These are phyloP conservation scores for Cydia fagiglandana DNA, from an alignment of 1,140 invertebrate genomes.

Conservation along the genomic window DNA sequence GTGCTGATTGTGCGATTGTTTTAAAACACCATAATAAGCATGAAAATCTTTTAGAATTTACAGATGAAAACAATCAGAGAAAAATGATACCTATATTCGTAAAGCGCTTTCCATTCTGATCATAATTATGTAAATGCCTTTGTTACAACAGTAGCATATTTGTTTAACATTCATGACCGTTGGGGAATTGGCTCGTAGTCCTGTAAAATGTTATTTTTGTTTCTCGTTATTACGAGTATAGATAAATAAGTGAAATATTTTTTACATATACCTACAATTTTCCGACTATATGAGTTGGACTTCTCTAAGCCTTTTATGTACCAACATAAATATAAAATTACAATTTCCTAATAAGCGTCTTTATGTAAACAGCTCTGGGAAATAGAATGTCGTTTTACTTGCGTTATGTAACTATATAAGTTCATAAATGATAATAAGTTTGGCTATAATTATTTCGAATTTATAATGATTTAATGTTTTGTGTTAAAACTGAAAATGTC, in stretches of 20 bases:
- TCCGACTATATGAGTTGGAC: not conserved
- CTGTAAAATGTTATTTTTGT: constrained; percentile 13
- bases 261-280: not conserved
- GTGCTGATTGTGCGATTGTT: no score
- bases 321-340: no score
- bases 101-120: constrained; percentile 7
- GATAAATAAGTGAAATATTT: not conserved
- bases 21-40: not conserved
- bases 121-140: constrained; percentile 21
- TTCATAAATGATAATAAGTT: no score
- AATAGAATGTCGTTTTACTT: no score
- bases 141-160: constrained; percentile 13
- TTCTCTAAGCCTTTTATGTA: not conserved
- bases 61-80: not conserved
- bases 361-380: no score
- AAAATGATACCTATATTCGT: not conserved
- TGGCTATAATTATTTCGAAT: no score
- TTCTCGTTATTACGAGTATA: constrained; percentile 5
- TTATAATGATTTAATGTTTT: no score
- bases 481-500: no score
- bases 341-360: no score
- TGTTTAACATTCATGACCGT: constrained; percentile 9
- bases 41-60: not conserved
- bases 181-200: not conserved
- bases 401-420: no score